Evolutionary conservation across 2,113 vertebrate genomes (phyloP), one percentile per base, ranked within the genome.

Genomic region (Callorhinus ursinus): DNA sequence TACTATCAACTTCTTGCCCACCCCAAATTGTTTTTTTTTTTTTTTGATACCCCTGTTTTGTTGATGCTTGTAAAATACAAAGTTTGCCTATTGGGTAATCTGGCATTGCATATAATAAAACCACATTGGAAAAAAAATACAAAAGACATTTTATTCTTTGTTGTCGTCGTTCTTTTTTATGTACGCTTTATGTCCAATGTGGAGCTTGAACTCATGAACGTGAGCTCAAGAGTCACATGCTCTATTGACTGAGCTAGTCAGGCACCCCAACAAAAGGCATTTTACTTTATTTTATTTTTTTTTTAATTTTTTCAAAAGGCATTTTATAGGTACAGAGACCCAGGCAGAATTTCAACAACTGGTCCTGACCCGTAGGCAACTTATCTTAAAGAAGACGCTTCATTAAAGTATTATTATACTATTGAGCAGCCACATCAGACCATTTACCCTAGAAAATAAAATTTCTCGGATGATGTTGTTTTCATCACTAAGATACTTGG

Each of bases 221-320:
- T 76, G 42, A 76, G 39, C 46, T 46, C 22, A 76, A 76, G 72
- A 76, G 72, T 76, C 13, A 1, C 12, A 46, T 76, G 24, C 14
- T 46, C 72, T 46, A 28, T 24, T 3, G 26, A 46, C 39, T 28
- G 5, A 46, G 72, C 13, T 1, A 24, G 24, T 11, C 42, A 76
- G 36, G 39, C 3, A 1, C 42, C 42, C 42, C 24, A 76, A 26
- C 42, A 28, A 76, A 76, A 46, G 72, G 14, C 72, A 76, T 74
- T 90, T 92, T 80, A 90, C 92, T 90, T 92, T 80, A 89, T 93
- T 65, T 63, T 67, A 67, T 67, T 67, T 61, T 26, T 61, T 61
- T 26, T 26, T 61, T 10, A 7, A 6, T 57, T 63, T 65, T 65
- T 65, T 65, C 63, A 65, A 65, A 65, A 65, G 63, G 13, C 63